These are phyloP conservation scores for Epistrophe eligans DNA, from an alignment of 2,888 invertebrate genomes.

Conservation along the genomic window DNA sequence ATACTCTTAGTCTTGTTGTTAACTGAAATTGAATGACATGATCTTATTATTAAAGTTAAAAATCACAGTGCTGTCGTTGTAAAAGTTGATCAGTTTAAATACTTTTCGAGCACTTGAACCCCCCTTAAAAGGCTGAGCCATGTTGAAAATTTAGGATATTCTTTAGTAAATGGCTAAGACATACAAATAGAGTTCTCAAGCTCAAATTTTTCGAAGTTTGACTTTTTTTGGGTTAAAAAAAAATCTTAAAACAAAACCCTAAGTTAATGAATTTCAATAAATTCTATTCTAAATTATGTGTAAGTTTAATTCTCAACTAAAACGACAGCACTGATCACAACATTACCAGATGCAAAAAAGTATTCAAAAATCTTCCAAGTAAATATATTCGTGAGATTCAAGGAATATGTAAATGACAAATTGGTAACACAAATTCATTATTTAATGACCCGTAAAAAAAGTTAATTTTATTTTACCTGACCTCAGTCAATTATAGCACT, in stretches of 20 bases:
- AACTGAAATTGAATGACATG: slow-evolving; percentile 22
- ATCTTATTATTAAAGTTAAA: not conserved
- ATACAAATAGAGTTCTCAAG: no score
- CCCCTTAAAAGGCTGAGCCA: no score
- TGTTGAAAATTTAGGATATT: no score
- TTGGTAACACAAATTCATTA: slow-evolving; percentile 19
- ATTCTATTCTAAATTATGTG: no score
- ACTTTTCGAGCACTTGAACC: no score
- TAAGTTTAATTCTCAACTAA: no score
- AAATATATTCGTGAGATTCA: no score
- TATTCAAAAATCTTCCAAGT: not conserved
- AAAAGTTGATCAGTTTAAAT: not conserved
- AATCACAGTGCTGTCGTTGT: slow-evolving; percentile 4
- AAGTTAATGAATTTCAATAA: no score
- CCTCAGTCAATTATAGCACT: slow-evolving; percentile 69
- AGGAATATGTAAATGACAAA: not conserved
- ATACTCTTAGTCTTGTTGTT: slow-evolving; percentile 14
- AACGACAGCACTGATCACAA: not conserved
- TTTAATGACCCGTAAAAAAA: slow-evolving; percentile 15
- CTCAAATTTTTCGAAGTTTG: no score
- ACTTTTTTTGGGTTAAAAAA: no score
- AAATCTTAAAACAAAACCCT: no score
- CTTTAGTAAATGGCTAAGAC: no score
- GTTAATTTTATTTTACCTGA: slow-evolving; percentile 37
- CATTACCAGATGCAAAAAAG: not conserved